Conservation (phyloP, 1,140 invertebrate genomes). For the Hycleus phaleratus region DNA sequence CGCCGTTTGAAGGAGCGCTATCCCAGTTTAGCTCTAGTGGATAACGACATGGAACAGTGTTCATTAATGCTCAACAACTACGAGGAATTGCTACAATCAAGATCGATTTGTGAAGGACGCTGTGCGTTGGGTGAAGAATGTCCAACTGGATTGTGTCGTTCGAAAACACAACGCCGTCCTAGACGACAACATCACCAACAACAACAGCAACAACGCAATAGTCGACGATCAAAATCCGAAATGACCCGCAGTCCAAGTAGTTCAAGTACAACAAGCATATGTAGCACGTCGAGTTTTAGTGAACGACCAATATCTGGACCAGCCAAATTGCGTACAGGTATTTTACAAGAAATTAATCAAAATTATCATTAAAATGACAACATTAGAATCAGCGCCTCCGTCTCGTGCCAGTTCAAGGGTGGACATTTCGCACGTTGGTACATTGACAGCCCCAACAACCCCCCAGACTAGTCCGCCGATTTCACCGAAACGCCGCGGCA, state of each 20-base stretch:
- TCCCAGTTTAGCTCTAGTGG: conserved; percentile 65
- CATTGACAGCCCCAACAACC: conserved; percentile 40
- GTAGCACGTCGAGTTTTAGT: conserved; percentile 53
- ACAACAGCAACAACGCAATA: conserved; percentile 39
- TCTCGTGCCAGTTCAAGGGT: conserved; percentile 59
- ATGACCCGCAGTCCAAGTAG: conserved; percentile 40
- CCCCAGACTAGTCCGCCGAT: conserved; percentile 36
- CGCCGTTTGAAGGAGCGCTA: conserved; percentile 74
- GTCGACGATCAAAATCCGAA: conserved; percentile 28
- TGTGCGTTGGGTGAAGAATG: conserved; percentile 76
- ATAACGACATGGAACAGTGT: conserved; percentile 69
- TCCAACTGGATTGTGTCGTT: conserved; percentile 63
- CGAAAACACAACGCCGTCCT: not conserved
- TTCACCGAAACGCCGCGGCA: conserved; percentile 30
- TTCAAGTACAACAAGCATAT: conserved; percentile 47
- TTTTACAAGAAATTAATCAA: not conserved
- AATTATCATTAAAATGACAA: too few relatives aligned
- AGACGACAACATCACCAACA: conserved; percentile 38
- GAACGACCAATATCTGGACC: conserved; percentile 61
- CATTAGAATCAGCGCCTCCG: conserved; percentile 48
- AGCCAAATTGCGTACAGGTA: conserved; percentile 62
- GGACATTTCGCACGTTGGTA: conserved; percentile 51
- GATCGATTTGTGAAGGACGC: conserved; percentile 77
- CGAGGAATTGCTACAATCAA: conserved; percentile 65
- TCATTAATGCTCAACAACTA: conserved; percentile 69